A percentile compares a stretch with the other conserved stretches of the same genome.
Conservation (phyloP, 2,113 vertebrate genomes). For the Neomonachus schauinslandi region DNA sequence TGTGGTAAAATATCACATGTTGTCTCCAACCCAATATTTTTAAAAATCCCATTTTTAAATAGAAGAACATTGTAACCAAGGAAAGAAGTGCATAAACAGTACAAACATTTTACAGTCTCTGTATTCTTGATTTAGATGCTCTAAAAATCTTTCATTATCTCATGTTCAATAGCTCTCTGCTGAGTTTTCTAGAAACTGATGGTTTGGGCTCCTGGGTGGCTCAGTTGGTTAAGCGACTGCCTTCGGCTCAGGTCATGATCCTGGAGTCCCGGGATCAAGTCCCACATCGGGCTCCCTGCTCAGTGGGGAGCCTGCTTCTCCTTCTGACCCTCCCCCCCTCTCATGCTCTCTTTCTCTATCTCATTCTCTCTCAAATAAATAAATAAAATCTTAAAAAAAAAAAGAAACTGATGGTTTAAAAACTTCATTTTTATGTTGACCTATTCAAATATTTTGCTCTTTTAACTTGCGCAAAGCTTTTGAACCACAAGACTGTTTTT, state of each 20-base stretch:
- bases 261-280: no score
- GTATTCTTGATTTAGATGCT: background rate
- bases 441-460: background rate
- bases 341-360: no score
- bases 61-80: background rate
- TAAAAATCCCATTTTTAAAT: background rate
- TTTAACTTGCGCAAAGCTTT: slow-evolving; percentile 17
- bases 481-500: background rate
- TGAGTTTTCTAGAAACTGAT: slow-evolving; percentile 29
- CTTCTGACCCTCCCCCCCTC: no score
- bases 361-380: no score
- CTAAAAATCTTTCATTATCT: background rate
- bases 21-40: background rate
- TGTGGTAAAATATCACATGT: background rate
- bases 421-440: slow-evolving; percentile 28
- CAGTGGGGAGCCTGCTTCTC: no score
- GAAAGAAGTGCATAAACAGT: background rate
- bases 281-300: no score
- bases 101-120: background rate
- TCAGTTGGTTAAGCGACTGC: no score
- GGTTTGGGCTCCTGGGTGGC: no score
- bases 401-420: background rate
- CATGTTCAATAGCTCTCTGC: background rate
- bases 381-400: no score
- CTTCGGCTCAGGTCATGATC: no score